A percentile compares a stretch with the other conserved stretches of the same genome.
phyloP scores from a whole-genome alignment of 2,888 invertebrate species.

The Himalopsyche kuldschensis region DNA sequence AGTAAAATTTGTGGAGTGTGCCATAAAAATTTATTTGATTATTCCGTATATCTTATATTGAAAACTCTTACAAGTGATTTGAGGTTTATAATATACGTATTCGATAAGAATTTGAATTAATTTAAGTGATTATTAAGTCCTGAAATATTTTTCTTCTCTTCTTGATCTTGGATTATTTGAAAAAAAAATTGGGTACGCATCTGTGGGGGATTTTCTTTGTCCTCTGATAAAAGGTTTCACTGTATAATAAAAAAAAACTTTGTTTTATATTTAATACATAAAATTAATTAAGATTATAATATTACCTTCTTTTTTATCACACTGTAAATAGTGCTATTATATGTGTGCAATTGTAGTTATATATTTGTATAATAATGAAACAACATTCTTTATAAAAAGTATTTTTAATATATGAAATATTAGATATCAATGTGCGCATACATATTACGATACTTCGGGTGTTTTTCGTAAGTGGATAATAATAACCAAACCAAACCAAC shows the following conservation, averaged over 20 bases:
- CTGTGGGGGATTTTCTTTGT: neutral
- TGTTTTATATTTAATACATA: neutral
- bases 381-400: conserved; percentile 9
- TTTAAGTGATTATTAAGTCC: too few species aligned
- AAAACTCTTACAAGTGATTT: too few species aligned
- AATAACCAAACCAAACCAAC: too few species aligned
- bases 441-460: neutral
- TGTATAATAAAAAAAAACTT: neutral
- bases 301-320: conserved; percentile 13
- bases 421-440: neutral
- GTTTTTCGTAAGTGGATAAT: neutral
- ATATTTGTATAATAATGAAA: conserved; percentile 30
- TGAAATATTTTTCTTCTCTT: too few species aligned
- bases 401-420: conserved; percentile 12
- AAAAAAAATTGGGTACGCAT: too few species aligned
- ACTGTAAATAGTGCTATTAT: conserved; percentile 32
- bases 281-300: conserved; percentile 3
- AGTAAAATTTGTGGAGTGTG: too few species aligned
- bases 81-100: too few species aligned
- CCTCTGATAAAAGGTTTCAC: neutral
- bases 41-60: too few species aligned
- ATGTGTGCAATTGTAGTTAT: conserved; percentile 37
- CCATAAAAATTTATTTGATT: too few species aligned
- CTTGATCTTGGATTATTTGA: too few species aligned
- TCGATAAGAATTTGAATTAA: too few species aligned